phyloP scores from a whole-genome alignment of 2,797 vertebrate genomes.

The Gouania willdenowi region DNA sequence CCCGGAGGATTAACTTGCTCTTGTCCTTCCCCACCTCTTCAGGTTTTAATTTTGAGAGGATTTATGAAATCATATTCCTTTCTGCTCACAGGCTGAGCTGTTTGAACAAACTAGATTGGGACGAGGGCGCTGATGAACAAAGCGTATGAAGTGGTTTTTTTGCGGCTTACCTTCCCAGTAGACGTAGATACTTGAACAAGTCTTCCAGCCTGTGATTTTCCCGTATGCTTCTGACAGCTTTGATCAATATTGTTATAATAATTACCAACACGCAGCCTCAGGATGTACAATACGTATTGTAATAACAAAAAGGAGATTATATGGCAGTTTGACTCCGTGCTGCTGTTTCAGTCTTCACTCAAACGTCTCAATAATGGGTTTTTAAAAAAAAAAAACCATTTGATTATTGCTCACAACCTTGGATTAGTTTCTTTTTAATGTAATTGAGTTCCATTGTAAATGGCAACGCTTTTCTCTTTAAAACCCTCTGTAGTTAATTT shows the following conservation, averaged over 20 bases:
- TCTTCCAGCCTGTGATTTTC: constrained; percentile 24
- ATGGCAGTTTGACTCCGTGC: constrained; percentile 6
- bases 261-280: constrained; percentile 6
- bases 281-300: constrained; percentile 5
- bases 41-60: constrained; percentile 57
- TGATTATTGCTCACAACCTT: too few species aligned
- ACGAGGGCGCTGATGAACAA: constrained; percentile 16
- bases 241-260: constrained; percentile 43
- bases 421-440: too few species aligned
- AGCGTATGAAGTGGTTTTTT: constrained; percentile 25
- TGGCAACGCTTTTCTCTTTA: too few species aligned
- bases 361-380: too few species aligned
- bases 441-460: too few species aligned
- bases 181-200: constrained; percentile 10
- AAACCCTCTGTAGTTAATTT: too few species aligned
- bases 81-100: constrained; percentile 30
- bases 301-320: constrained; percentile 19
- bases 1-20: constrained; percentile 47
- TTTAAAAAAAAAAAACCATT: too few species aligned
- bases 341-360: not conserved
- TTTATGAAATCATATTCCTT: constrained; percentile 47
- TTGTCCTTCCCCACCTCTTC: constrained; percentile 38
- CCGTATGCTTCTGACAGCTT: constrained; percentile 22
- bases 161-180: constrained; percentile 15
- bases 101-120: constrained; percentile 47